Percentiles rank a stretch among this genome's conserved stretches.
phyloP scores from a whole-genome alignment of 2,797 vertebrate species.

The Hypotaenidia philippensis region DNA sequence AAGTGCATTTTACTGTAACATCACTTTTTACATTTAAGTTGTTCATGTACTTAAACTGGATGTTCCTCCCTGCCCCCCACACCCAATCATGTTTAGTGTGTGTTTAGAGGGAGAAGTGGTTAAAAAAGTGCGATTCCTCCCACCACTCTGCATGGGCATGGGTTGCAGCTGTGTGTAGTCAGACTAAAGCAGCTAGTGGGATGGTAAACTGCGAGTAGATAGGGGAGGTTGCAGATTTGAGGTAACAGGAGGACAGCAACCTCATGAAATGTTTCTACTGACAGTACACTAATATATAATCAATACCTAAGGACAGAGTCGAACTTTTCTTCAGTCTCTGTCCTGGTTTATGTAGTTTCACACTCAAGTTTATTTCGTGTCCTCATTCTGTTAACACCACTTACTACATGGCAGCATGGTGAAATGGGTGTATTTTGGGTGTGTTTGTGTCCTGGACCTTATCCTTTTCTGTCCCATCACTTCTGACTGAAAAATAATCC shows the following conservation, averaged over 20 bases:
- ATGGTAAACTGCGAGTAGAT: not conserved
- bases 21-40: not conserved
- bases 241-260: not conserved
- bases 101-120: not conserved
- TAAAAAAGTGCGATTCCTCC: not conserved
- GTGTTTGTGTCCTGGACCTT: not conserved
- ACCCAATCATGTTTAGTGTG: not conserved
- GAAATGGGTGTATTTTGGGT: not conserved
- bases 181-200: not conserved
- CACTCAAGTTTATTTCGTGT: not conserved
- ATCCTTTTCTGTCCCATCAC: not conserved
- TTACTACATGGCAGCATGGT: not conserved
- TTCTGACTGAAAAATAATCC: not conserved
- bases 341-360: not conserved
- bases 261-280: not conserved
- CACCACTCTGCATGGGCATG: no score
- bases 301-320: not conserved
- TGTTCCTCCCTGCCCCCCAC: not conserved
- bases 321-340: not conserved
- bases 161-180: not conserved
- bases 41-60: not conserved
- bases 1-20: not conserved
- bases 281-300: not conserved
- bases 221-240: not conserved
- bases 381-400: not conserved